Evolutionary conservation across 30 jellyfish, hydroid and myxozoan genomes (phyloP).

Genomic region (Hydra vulgaris): DNA sequence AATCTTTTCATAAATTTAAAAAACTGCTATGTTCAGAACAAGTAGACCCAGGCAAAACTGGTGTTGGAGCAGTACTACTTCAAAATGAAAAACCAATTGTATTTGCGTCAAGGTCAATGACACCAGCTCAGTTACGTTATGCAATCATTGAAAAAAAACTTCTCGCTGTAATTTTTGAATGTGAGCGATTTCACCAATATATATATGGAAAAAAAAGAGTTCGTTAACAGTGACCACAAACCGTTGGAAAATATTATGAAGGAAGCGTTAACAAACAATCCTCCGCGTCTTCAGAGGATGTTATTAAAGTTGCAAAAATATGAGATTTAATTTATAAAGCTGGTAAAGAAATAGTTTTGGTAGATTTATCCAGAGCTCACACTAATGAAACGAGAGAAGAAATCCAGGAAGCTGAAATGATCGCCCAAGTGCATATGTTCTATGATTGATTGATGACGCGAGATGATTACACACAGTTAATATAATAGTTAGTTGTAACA

Average conservation of each 20-base stretch:
- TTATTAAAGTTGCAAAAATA: not conserved
- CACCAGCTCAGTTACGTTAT: constrained; percentile 22
- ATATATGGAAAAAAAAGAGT: constrained; percentile 26
- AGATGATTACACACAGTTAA: too few relatives aligned
- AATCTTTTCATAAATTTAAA: constrained; percentile 24
- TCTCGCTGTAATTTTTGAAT: constrained; percentile 35
- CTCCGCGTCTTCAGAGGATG: constrained; percentile 15
- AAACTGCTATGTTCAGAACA: constrained; percentile 27
- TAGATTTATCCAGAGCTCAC: constrained; percentile 10
- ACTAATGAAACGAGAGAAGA: constrained; percentile 25
- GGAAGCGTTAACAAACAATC: constrained; percentile 2
- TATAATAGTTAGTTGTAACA: too few relatives aligned
- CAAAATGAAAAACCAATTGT: constrained; percentile 39
- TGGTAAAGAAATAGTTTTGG: not conserved
- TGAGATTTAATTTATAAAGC: not conserved
- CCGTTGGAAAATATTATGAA: constrained; percentile 20
- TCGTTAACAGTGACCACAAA: constrained; percentile 30
- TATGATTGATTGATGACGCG: too few relatives aligned
- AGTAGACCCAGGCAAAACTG: constrained; percentile 28
- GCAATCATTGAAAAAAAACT: constrained; percentile 38
- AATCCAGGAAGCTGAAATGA: constrained; percentile 3
- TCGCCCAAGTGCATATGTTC: not conserved
- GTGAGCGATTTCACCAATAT: constrained; percentile 29
- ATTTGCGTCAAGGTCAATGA: constrained; percentile 40
- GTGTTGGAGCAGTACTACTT: constrained; percentile 40